Evolutionary conservation across 2,113 vertebrate species (phyloP).

Genomic region (Odocoileus hemionus): DNA sequence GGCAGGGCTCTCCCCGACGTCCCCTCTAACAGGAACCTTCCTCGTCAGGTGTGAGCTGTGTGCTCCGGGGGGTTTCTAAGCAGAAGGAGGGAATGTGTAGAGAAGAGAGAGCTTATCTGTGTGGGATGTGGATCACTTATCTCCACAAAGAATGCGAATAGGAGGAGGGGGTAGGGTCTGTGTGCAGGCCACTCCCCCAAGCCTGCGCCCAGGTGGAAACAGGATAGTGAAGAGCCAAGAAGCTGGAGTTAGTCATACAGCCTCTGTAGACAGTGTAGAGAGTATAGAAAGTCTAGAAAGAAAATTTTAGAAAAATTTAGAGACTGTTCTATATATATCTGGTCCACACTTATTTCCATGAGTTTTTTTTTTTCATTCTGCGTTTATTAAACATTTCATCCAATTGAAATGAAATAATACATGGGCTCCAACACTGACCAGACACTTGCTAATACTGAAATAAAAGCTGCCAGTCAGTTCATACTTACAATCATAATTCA

Average conservation of each 20-base stretch:
- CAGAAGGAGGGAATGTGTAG: not conserved
- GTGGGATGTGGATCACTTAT: not conserved
- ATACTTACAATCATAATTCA: no score
- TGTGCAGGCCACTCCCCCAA: accelerated
- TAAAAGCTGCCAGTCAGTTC: no score
- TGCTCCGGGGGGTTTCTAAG: not conserved
- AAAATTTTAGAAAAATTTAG: not conserved
- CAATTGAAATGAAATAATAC: no score
- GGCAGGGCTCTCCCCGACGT: accelerated
- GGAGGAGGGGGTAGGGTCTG: accelerated
- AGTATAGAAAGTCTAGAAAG: not conserved
- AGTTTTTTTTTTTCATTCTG: not conserved
- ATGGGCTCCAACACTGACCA: no score
- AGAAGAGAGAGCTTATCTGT: not conserved
- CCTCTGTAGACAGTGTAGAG: not conserved
- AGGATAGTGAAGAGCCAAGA: not conserved
- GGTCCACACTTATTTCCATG: accelerated
- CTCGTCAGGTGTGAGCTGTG: accelerated
- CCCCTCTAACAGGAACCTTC: not conserved
- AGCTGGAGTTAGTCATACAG: no score
- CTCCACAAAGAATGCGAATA: accelerated
- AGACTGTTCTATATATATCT: not conserved
- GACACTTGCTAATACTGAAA: no score
- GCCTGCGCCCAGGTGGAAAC: not conserved
- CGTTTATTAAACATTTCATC: no score